These are phyloP conservation scores for Sciurus vulgaris DNA, from an alignment of 2,797 vertebrate genomes.

Conservation along the genomic window DNA sequence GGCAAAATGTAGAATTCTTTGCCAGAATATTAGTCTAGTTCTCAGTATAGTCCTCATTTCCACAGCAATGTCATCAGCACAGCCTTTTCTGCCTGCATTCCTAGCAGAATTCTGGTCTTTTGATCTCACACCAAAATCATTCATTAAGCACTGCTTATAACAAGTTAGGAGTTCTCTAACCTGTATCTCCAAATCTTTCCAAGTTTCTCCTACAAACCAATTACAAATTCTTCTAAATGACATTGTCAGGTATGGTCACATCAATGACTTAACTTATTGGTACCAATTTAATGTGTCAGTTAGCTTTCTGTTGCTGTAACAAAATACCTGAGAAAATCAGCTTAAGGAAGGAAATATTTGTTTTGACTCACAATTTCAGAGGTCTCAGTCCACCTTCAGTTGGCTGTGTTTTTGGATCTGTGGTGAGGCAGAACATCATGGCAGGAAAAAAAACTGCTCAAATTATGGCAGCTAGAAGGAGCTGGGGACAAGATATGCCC, in stretches of 20 bases:
- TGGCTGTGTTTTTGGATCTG: background rate
- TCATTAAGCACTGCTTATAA: background rate
- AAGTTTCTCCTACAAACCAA: background rate
- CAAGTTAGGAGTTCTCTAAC: background rate
- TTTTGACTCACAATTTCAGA: background rate
- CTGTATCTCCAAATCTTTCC: background rate
- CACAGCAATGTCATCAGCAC: background rate
- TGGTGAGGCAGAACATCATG: background rate
- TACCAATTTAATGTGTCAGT: background rate
- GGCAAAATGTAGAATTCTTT: background rate
- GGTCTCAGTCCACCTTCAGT: background rate
- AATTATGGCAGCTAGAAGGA: background rate
- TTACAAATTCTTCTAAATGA: background rate
- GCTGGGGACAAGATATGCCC: background rate
- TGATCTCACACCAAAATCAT: background rate
- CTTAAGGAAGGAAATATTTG: background rate
- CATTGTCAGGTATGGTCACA: background rate
- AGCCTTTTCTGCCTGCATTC: background rate
- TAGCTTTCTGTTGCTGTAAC: background rate
- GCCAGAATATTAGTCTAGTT: background rate
- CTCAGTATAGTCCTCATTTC: background rate
- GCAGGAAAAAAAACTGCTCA: background rate
- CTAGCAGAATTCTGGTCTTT: background rate
- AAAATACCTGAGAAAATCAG: background rate
- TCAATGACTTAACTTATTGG: background rate